Evolutionary conservation across 2,797 vertebrate genomes (phyloP).

Genomic region (Valencia hispanica): DNA sequence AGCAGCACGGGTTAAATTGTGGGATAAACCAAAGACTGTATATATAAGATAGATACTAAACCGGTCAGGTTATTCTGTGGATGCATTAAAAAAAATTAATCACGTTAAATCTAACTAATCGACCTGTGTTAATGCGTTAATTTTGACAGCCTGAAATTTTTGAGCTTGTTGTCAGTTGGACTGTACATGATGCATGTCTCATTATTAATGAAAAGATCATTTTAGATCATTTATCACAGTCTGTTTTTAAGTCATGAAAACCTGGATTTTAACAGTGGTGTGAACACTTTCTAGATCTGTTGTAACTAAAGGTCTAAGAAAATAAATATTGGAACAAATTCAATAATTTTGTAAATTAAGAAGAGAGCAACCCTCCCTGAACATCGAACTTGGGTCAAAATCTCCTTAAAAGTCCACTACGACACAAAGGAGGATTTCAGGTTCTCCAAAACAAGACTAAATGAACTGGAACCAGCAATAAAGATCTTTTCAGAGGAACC

Average conservation of each 20-base stretch:
- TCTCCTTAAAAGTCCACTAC: neutral
- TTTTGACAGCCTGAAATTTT: too few species aligned
- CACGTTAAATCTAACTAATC: too few species aligned
- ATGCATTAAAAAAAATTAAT: too few species aligned
- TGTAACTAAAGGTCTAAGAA: neutral
- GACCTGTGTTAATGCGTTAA: too few species aligned
- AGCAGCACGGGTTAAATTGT: too few species aligned
- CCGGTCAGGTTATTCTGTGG: too few species aligned
- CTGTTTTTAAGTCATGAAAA: neutral
- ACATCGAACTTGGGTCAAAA: slow-evolving; percentile 17
- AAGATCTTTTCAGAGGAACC: neutral
- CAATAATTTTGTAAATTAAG: slow-evolving; percentile 12
- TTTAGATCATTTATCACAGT: neutral
- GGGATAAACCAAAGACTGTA: too few species aligned
- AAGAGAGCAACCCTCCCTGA: slow-evolving; percentile 21
- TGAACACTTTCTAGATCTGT: neutral
- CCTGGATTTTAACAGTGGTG: neutral
- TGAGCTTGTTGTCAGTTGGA: slow-evolving; percentile 2
- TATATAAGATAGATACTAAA: too few species aligned
- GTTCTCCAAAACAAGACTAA: slow-evolving; percentile 40
- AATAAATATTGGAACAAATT: neutral
- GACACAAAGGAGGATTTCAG: slow-evolving; percentile 38
- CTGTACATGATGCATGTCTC: neutral
- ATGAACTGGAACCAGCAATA: neutral
- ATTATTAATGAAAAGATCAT: neutral